Percentiles rank a stretch among this genome's conserved stretches.
phyloP scores from a whole-genome alignment of 1,140 invertebrate species.

The Euura saliciscinereae region DNA sequence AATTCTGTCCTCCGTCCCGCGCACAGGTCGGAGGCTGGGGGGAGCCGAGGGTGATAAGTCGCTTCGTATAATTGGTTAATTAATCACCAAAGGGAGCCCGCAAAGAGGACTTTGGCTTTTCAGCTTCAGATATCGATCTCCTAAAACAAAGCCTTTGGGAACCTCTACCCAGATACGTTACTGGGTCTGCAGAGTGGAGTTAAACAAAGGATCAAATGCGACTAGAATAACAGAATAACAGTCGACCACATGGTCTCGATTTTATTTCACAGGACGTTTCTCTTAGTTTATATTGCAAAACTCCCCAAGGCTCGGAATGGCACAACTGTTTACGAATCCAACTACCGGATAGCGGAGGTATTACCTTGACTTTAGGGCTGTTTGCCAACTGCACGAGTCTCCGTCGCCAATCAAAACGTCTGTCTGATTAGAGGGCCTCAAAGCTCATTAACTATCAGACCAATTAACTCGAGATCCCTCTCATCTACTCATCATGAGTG shows the following conservation, averaged over 20 bases:
- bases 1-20: neutral
- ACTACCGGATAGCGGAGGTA: no score
- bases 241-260: no score
- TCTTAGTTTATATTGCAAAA: no score
- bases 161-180: neutral
- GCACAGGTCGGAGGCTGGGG: neutral
- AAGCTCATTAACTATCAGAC: slow-evolving; percentile 37
- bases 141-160: neutral
- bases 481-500: slow-evolving; percentile 9
- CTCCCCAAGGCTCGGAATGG: no score
- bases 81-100: slow-evolving; percentile 6
- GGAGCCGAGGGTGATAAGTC: neutral
- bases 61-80: slow-evolving; percentile 7
- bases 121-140: slow-evolving; percentile 1
- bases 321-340: no score
- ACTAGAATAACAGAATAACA: no score
- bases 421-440: slow-evolving; percentile 53
- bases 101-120: slow-evolving; percentile 3
- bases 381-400: slow-evolving; percentile 8
- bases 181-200: neutral
- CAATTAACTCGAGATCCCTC: slow-evolving; percentile 26
- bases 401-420: slow-evolving; percentile 46
- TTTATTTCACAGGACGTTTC: no score
- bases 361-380: neutral
- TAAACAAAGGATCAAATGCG: neutral